Percentiles rank a stretch among this genome's conserved stretches.
phyloP scores from a whole-genome alignment of 2,888 invertebrate genomes.

The Anorthoa munda region DNA sequence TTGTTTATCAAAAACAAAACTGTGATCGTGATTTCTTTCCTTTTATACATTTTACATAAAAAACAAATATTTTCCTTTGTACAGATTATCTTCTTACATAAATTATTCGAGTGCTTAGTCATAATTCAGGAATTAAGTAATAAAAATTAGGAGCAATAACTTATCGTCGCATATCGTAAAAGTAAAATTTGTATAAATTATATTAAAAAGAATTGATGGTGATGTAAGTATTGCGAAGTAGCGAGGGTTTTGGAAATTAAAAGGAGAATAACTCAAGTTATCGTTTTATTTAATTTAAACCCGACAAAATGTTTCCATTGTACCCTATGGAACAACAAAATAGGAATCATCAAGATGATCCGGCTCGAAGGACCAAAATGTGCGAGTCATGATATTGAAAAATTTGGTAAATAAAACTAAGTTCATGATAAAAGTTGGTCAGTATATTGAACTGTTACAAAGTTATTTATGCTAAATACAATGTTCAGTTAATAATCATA shows the following conservation, averaged over 20 bases:
- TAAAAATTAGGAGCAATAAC: slow-evolving; percentile 83
- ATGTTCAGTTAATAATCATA: not conserved
- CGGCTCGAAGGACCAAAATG: not conserved
- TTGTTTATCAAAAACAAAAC: slow-evolving; percentile 61
- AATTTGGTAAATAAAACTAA: not conserved
- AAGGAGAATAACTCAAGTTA: slow-evolving; percentile 69
- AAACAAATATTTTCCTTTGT: slow-evolving; percentile 36
- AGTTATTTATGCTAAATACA: not conserved
- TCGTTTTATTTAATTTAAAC: slow-evolving; percentile 52
- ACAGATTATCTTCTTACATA: slow-evolving; percentile 40
- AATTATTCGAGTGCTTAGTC: slow-evolving; percentile 61
- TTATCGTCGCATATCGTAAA: slow-evolving; percentile 84
- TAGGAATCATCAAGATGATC: not conserved
- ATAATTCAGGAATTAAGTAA: slow-evolving; percentile 64
- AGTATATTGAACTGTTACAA: not conserved
- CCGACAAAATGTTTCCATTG: not conserved
- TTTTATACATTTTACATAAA: slow-evolving; percentile 59
- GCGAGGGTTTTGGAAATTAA: slow-evolving; percentile 84
- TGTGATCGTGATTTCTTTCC: slow-evolving; percentile 66
- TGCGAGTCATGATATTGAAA: not conserved
- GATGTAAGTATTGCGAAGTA: slow-evolving; percentile 82
- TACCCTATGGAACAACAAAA: not conserved
- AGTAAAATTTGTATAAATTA: slow-evolving; percentile 78
- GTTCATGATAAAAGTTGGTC: not conserved
- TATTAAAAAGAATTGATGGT: slow-evolving; percentile 68